Base-by-base conservation (phyloP, 1,140 invertebrate species). In the Drosophila gunungcola region DNA sequence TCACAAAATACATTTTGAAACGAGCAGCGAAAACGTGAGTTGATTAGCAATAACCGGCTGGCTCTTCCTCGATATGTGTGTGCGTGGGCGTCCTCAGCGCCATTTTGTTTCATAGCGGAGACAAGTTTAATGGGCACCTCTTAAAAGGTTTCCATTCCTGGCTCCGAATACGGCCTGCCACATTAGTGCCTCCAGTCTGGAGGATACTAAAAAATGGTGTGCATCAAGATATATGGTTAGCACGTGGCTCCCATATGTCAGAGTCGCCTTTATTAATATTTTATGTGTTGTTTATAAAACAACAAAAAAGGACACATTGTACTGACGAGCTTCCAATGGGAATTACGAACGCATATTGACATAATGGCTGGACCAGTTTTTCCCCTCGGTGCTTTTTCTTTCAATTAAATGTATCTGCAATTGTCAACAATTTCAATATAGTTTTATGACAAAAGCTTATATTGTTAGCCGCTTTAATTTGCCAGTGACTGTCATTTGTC, bases 1-100 rank as follows among this genome's bases (percentile, higher is more conserved):
- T 89, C 80, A 78, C 80, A 89, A 89, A 89, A 89, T 84, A 89
- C 80, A 88, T 89, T 88, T 88, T 89, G 56, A 80, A 88, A 88
- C 84, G 84, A 88, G 84, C 84, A 88, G 84, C 73, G 84, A 88
- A 88, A 84, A 88, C 84, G 84, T 88, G 84, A 89, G 84, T 89
- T 89, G 84, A 88, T 88, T 88, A 88, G 77, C 80, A 88, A 88
- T 83, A 79, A 78, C 65, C 76, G 60, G 48, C 43, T 42, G 55
- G 69, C 62, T 73, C 55, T 58, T 55, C 53, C 53, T 54, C 46
- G 51, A 46, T 62, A 43, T 62, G 64, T 46, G 38, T 45, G n/a
- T 43, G 48, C 39, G 67, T 12, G 53, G 55, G 70, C 53, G 45
- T 79, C 39, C 54, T 54, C 13, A 42, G 32, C 56, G 65, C 68